Conservation (phyloP, 2,113 vertebrate genomes). For the Dicrurus megarhynchus region DNA sequence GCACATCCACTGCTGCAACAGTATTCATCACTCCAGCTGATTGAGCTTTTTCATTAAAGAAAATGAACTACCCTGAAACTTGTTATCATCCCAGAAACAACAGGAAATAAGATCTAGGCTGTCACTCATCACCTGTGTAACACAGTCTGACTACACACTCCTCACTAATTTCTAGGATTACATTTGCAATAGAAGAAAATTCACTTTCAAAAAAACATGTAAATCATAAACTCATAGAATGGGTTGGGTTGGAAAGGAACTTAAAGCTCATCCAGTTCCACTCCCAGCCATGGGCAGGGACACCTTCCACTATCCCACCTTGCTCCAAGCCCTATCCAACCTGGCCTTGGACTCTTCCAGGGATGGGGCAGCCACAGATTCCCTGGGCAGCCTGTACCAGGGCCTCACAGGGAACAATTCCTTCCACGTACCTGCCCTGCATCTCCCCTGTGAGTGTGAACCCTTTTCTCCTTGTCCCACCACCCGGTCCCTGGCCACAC, state of each 20-base stretch:
- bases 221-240: background rate
- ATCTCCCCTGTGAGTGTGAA: no score
- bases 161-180: background rate
- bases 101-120: background rate
- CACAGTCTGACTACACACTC: background rate
- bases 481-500: fast-evolving
- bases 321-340: background rate
- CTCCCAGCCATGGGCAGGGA: background rate
- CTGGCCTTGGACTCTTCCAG: background rate
- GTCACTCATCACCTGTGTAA: background rate
- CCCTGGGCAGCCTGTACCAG: background rate
- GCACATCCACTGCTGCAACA: background rate
- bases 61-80: background rate
- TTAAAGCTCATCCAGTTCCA: background rate
- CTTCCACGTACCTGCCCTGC: fast-evolving
- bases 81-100: background rate
- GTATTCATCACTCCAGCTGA: background rate
- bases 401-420: no score
- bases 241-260: background rate
- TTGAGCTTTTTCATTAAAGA: background rate
- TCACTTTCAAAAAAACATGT: background rate
- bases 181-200: background rate
- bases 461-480: fast-evolving
- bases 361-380: background rate
- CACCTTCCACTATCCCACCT: fast-evolving